Evolutionary conservation across 2,797 vertebrate species (phyloP).

Genomic region (Melanotaenia parkinsoni): DNA sequence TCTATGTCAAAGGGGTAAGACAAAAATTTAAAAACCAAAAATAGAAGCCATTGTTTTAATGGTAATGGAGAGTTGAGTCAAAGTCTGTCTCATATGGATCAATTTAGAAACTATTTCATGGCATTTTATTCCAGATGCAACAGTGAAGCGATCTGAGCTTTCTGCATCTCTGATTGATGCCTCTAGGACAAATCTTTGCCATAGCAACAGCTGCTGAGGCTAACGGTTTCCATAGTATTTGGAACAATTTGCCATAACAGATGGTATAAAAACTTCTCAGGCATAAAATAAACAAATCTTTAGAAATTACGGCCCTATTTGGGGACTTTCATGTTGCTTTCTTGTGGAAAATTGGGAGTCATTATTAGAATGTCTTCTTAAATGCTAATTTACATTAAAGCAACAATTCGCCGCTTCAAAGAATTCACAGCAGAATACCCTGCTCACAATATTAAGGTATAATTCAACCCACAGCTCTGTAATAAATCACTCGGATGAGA

Average conservation of each 20-base stretch:
- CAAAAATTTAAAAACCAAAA: not conserved
- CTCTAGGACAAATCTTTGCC: constrained; percentile 19
- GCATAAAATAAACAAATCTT: not conserved
- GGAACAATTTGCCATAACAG: constrained; percentile 16
- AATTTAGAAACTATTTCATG: not conserved
- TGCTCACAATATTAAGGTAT: constrained; percentile 42
- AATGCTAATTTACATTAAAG: constrained; percentile 26
- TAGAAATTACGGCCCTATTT: not conserved
- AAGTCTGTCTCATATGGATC: not conserved
- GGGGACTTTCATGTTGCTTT: not conserved
- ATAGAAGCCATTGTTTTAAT: not conserved
- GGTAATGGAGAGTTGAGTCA: constrained; percentile 2
- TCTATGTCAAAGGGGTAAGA: not conserved
- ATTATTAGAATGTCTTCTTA: constrained; percentile 21
- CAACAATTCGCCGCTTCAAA: constrained; percentile 9
- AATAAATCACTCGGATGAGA: constrained; percentile 68
- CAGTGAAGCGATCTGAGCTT: constrained; percentile 1
- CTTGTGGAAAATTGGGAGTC: not conserved
- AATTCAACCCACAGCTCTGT: constrained; percentile 31
- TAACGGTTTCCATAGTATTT: constrained; percentile 25
- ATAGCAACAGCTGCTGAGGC: constrained; percentile 23
- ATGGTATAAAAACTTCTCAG: constrained; percentile 3
- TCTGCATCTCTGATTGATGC: constrained; percentile 22
- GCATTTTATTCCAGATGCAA: constrained; percentile 21
- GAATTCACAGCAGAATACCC: constrained; percentile 2